Evolutionary conservation across 2,113 vertebrate species (phyloP), one percentile per base, ranked within the genome.

Genomic region (Theristicus caerulescens): DNA sequence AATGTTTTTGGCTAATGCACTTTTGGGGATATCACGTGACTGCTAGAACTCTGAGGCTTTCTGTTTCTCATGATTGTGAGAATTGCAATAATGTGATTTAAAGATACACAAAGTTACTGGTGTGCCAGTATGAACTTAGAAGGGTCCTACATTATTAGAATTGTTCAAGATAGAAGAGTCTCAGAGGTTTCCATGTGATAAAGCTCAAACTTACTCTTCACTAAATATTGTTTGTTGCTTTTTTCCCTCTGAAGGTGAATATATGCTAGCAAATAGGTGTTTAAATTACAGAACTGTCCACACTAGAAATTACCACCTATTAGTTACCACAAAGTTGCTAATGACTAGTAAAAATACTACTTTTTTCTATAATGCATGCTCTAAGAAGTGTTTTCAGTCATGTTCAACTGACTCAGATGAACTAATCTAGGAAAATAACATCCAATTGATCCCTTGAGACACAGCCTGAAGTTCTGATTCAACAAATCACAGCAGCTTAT

Each of bases 341-440:
- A 97, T 82, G 86, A 80, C 81, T 73, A 62, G 89, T 90, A 87
- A 97, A 96, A 94, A 94, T 80, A 77, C 62, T 87, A 72, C n/a
- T 78, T 97, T 95, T 97, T 94, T 85, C 62, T 93, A 18, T 92
- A 74, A 84, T 82, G 62, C 59, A 34, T 73, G 61, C 71, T 79
- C 42, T 73, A 82, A 95, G 78, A 95, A 91, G 58, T n/a, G 16
- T 94, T 80, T 86, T 85, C 54, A 84, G 88, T 95, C 88, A 88
- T 77, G 62, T 80, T 94, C 84, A 85, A 54, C 71, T 96, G 94
- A 94, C 93, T 95, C 91, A 95, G 86, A 85, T 94, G 73, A 90
- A 85, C 70, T 95, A 86, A 86, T 90, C 93, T 94, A 92, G 92
- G 85, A 94, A 96, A 95, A 96, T 83, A 74, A 47, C 58, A 95